phyloP scores from a whole-genome alignment of 2,888 invertebrate species.

The Orthosia gracilis region DNA sequence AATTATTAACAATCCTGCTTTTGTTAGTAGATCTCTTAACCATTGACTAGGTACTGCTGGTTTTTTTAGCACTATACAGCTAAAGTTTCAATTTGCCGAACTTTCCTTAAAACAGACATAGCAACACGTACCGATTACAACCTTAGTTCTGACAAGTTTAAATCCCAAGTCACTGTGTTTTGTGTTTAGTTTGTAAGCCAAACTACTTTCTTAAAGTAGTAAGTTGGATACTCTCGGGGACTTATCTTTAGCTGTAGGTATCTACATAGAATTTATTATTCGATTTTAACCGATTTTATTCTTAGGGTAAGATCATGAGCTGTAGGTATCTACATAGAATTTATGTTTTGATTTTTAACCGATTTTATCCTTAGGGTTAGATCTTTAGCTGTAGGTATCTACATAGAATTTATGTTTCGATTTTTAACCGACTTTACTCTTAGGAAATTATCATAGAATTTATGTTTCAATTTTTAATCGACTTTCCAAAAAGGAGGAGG shows the following conservation, averaged over 20 bases:
- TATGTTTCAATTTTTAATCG: no score
- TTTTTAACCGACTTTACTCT: no score
- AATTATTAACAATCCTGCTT: no score
- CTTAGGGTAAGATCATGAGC: no score
- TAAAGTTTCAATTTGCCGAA: neutral
- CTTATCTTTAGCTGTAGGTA: slow-evolving; percentile 12
- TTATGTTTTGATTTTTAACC: neutral
- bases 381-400: no score
- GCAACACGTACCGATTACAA: slow-evolving; percentile 17
- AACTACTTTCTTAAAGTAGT: slow-evolving; percentile 16
- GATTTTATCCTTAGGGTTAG: no score
- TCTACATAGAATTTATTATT: neutral
- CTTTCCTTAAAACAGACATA: neutral
- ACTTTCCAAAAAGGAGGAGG: no score
- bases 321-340: no score
- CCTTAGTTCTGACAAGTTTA: slow-evolving; percentile 22
- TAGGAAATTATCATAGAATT: no score
- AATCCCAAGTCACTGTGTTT: slow-evolving; percentile 42
- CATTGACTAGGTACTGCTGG: neutral
- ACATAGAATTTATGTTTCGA: no score
- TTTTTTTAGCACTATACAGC: neutral
- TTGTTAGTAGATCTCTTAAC: neutral
- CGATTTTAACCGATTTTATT: no score
- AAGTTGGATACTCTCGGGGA: slow-evolving; percentile 35
- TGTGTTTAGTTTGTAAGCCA: slow-evolving; percentile 36